A percentile compares a stretch with the other conserved stretches of the same genome.
phyloP scores from a whole-genome alignment of 2,888 invertebrate genomes.

The Pyrgus malvae region DNA sequence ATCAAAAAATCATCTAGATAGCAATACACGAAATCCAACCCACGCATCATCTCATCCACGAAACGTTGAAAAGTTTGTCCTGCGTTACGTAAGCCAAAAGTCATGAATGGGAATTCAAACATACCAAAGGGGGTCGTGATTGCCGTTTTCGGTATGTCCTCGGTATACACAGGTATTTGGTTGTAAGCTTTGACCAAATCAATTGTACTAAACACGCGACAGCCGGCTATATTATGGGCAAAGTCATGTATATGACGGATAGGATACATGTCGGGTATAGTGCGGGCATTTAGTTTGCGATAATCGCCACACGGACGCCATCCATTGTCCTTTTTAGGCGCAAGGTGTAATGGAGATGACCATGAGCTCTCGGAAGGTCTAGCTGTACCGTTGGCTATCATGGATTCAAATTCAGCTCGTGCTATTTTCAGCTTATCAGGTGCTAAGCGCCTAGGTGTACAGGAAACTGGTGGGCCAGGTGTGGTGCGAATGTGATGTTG shows the following conservation, averaged over 20 bases:
- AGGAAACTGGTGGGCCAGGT: neutral
- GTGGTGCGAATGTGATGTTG: neutral
- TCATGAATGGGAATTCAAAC: slow-evolving; percentile 42
- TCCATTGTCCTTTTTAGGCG: slow-evolving; percentile 7
- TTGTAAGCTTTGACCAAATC: slow-evolving; percentile 35
- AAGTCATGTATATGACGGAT: slow-evolving; percentile 35
- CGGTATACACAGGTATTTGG: neutral
- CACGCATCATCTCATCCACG: neutral
- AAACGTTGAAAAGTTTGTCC: slow-evolving; percentile 52
- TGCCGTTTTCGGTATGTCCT: slow-evolving; percentile 41
- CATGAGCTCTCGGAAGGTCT: neutral
- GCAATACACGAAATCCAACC: neutral
- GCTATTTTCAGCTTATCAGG: neutral
- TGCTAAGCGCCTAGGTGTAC: neutral
- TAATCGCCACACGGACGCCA: slow-evolving; percentile 11
- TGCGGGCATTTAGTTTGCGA: slow-evolving; percentile 10
- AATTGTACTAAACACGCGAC: slow-evolving; percentile 28
- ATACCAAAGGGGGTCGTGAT: slow-evolving; percentile 43
- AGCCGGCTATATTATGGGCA: slow-evolving; percentile 27
- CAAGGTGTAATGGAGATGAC: neutral
- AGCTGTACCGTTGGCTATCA: neutral
- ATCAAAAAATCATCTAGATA: neutral
- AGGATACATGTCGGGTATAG: slow-evolving; percentile 15
- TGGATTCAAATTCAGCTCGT: neutral
- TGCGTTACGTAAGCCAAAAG: slow-evolving; percentile 52